These are phyloP conservation scores for Xerus rutilus DNA, from an alignment of 2,797 vertebrate genomes.

Conservation along the genomic window DNA sequence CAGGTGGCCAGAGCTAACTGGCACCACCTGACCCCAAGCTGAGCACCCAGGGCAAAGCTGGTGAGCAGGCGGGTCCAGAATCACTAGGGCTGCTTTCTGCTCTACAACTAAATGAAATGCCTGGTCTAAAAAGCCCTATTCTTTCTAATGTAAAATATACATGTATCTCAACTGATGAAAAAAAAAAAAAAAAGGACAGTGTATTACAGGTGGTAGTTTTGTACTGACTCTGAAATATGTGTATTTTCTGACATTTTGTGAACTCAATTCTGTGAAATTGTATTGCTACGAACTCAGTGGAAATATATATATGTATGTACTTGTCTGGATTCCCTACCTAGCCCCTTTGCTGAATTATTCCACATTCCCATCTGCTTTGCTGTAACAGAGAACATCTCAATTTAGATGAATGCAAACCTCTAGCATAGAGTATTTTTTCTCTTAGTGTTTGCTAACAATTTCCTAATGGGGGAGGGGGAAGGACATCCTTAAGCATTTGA, in stretches of 20 bases:
- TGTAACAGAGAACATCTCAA: neutral
- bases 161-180: neutral
- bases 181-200: neutral
- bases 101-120: conserved; percentile 53
- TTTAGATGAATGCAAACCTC: neutral
- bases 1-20: neutral
- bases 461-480: neutral
- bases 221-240: neutral
- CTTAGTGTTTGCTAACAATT: conserved; percentile 22
- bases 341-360: neutral
- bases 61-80: neutral
- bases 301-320: neutral
- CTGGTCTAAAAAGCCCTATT: conserved; percentile 2
- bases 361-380: neutral
- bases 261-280: neutral
- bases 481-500: conserved; percentile 15
- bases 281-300: neutral
- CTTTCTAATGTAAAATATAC: neutral
- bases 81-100: neutral
- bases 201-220: neutral
- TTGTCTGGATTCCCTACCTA: neutral
- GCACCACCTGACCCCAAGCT: neutral
- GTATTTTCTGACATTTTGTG: neutral
- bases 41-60: neutral
- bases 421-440: neutral